Conservation (phyloP, 2,113 vertebrate species). For the Cettia cetti region DNA sequence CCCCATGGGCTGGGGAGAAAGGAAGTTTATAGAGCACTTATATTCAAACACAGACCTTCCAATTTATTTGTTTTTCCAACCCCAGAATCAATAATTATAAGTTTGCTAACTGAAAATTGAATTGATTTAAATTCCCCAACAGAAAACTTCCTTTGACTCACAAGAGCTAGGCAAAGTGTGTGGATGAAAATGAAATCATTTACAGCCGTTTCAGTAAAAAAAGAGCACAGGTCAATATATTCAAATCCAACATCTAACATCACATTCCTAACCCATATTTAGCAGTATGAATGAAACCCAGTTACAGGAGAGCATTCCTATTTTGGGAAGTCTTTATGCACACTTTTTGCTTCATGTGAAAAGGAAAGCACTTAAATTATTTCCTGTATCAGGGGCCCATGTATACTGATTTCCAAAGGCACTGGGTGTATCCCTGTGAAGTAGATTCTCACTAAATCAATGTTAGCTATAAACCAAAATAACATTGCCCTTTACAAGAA, state of each 20-base stretch:
- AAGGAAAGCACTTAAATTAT: conserved; percentile 42
- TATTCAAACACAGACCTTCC: not conserved
- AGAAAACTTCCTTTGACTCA: not conserved
- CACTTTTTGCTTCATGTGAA: conserved; percentile 30
- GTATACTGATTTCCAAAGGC: not conserved
- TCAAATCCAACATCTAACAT: conserved; percentile 2
- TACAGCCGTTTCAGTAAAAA: not conserved
- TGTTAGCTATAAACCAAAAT: not conserved
- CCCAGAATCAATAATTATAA: not conserved
- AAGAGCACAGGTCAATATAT: not conserved
- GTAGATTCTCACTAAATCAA: not conserved
- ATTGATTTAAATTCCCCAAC: not conserved
- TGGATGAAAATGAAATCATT: not conserved
- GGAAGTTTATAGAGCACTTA: not conserved
- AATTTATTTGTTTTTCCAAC: not conserved
- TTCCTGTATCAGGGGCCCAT: conserved; percentile 12
- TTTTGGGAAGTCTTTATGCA: conserved; percentile 36
- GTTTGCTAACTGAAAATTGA: not conserved
- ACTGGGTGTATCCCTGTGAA: not conserved
- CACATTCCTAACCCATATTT: conserved; percentile 56
- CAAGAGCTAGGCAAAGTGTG: not conserved
- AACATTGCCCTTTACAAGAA: not conserved
- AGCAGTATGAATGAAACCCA: conserved; percentile 43
- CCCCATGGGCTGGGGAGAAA: not conserved
- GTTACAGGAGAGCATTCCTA: conserved; percentile 21